Base-by-base conservation (phyloP, 2,888 invertebrate genomes). In the Netelia inedita region DNA sequence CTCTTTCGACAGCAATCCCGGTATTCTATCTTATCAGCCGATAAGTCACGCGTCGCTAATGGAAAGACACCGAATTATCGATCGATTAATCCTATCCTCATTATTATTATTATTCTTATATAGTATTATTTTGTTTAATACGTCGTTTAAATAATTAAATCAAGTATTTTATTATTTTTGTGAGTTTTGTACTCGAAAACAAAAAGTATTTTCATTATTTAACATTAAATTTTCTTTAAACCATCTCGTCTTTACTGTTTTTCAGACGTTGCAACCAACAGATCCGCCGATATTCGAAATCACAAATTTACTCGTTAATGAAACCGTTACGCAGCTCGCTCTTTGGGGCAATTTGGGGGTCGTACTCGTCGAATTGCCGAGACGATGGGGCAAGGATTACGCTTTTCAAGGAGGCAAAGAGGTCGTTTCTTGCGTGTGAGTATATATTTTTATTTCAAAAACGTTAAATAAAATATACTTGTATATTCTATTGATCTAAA, bases 291-390 rank as follows among this genome's bases (percentile, higher is more conserved):
- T 95, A 19, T 97, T 96, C 94, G 94, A 95, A 0, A 96, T 97
- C 85, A 96, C 96, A 88, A 94, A 95, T 19, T 90, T 98, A 86
- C 91, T 95, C 87, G 95, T 95, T 91, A 97, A 97, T 92, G 94
- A 95, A 19, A 95, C 95, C 57, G 96, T 96, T 43, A 96, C 96
- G 74, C 95, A 96, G 69, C 91, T 97, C 69, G 96, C 96, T 75
- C 94, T 97, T 14, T 96, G 96, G 94, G 97, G 97, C 0, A 94
- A 95, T 6, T 94, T 95, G 71, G 97, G 97, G 0, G 95, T 97
- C 79, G 95, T 95, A 73, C 94, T 97, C 14, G 94, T 96, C 23
- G 96, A 97, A 90, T 94, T 98, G 82, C 98, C 97, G 0, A 94
- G 95, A 65, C 94, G 96, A 85, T 96, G 96, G 95, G 97, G 97